These are phyloP conservation scores for Neotragus moschatus DNA, from an alignment of 2,113 vertebrate species.

Conservation along the genomic window DNA sequence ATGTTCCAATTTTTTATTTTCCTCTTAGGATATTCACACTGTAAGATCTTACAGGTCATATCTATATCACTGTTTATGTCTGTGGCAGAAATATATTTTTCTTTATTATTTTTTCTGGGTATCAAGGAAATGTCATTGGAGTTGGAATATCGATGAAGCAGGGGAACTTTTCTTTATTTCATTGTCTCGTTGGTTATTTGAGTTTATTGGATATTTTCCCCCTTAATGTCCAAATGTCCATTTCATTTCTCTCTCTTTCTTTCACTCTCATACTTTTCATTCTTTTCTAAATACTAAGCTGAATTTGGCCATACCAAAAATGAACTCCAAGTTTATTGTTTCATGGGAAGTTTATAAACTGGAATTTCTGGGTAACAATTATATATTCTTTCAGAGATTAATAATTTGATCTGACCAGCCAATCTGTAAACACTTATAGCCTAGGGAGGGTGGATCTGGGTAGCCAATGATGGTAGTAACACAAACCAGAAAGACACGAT, in stretches of 20 bases:
- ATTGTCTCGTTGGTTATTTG: background rate
- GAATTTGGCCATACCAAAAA: background rate
- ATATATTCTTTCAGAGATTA: background rate
- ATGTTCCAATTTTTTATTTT: background rate
- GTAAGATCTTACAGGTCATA: background rate
- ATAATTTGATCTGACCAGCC: background rate
- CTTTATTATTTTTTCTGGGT: background rate
- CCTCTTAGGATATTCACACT: background rate
- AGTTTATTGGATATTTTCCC: background rate
- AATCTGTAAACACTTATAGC: background rate
- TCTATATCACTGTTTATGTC: background rate
- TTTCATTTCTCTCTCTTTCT: background rate
- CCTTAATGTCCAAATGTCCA: background rate
- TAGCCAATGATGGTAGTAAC: background rate
- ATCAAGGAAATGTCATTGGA: background rate
- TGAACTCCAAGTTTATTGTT: background rate
- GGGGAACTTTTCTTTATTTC: background rate
- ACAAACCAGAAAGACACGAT: background rate
- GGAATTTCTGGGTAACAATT: background rate
- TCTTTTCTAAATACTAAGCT: background rate
- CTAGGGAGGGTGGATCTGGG: background rate
- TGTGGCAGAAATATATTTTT: background rate
- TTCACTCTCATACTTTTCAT: background rate
- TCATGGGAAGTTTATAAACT: background rate
- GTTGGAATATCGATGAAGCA: background rate